Conservation (phyloP, 2,888 invertebrate species). For the Ormyrus rosae region DNA sequence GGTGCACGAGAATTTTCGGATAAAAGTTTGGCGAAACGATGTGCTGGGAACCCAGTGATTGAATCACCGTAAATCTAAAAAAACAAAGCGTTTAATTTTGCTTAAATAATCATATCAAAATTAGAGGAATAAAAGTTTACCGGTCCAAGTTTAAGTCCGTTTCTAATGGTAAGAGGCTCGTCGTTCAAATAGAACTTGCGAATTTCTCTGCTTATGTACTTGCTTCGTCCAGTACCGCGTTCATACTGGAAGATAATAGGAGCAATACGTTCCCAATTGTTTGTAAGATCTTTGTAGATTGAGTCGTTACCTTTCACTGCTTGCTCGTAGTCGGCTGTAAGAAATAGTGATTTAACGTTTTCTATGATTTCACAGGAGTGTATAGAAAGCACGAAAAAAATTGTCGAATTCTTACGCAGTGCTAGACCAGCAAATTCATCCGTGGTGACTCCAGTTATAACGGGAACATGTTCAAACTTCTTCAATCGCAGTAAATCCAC, state of each 20-base stretch:
- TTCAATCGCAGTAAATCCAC: slow-evolving; percentile 78
- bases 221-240: slow-evolving; percentile 77
- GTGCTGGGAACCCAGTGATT: slow-evolving; percentile 75
- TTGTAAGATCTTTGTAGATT: slow-evolving; percentile 76
- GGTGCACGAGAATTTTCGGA: slow-evolving; percentile 78
- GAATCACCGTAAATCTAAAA: slow-evolving; percentile 79
- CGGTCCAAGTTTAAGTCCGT: slow-evolving; percentile 73
- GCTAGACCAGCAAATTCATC: background rate
- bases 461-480: too few relatives aligned
- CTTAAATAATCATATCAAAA: too few relatives aligned
- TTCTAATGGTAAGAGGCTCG: slow-evolving; percentile 71
- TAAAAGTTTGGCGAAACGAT: slow-evolving; percentile 76
- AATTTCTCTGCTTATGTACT: slow-evolving; percentile 76
- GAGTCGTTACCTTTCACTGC: slow-evolving; percentile 65
- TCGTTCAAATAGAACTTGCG: slow-evolving; percentile 77
- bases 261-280: slow-evolving; percentile 80
- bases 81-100: background rate
- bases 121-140: slow-evolving; percentile 63
- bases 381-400: too few relatives aligned
- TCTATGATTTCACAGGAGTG: too few relatives aligned
- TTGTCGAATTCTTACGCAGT: background rate
- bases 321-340: background rate
- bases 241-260: slow-evolving; percentile 82
- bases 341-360: too few relatives aligned
- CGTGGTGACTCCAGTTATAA: background rate